Conservation (phyloP, 2,888 invertebrate species). For the Oxytorus armatus region DNA sequence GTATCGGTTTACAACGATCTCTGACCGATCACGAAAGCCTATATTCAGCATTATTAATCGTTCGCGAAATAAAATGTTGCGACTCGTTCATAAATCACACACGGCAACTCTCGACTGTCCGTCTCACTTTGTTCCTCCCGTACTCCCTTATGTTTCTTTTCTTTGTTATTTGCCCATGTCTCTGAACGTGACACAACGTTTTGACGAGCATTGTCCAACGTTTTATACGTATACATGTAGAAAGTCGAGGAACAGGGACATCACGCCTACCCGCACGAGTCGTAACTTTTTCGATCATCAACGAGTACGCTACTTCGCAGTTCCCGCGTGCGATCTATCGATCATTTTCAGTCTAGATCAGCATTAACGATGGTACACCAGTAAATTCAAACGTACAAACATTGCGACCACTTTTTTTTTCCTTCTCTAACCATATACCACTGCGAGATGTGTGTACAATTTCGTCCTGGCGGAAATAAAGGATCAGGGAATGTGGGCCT, state of each 20-base stretch:
- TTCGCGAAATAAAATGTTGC: conserved; percentile 74
- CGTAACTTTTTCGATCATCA: conserved; percentile 26
- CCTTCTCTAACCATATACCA: neutral
- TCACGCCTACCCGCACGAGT: conserved; percentile 37
- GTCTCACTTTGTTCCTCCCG: conserved; percentile 48
- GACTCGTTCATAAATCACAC: conserved; percentile 75
- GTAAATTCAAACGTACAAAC: too few relatives aligned
- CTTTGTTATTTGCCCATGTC: conserved; percentile 54
- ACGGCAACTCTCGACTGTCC: conserved; percentile 33
- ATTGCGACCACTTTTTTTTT: neutral
- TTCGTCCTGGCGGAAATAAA: conserved; percentile 17
- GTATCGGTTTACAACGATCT: conserved; percentile 60
- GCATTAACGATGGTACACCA: too few relatives aligned
- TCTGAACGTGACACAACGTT: conserved; percentile 68
- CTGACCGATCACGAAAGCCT: conserved; percentile 50
- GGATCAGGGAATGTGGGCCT: neutral
- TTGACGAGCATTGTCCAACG: conserved; percentile 76
- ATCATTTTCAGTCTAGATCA: conserved; percentile 28
- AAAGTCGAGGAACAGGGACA: conserved; percentile 22
- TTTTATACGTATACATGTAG: conserved; percentile 35
- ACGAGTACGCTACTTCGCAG: conserved; percentile 5
- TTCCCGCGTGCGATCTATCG: conserved; percentile 3
- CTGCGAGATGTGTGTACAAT: neutral
- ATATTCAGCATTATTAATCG: conserved; percentile 78
- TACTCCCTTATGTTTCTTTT: conserved; percentile 15